These are phyloP conservation scores for Drosophila nigricruria DNA, from an alignment of 2,888 invertebrate species.

Conservation along the genomic window DNA sequence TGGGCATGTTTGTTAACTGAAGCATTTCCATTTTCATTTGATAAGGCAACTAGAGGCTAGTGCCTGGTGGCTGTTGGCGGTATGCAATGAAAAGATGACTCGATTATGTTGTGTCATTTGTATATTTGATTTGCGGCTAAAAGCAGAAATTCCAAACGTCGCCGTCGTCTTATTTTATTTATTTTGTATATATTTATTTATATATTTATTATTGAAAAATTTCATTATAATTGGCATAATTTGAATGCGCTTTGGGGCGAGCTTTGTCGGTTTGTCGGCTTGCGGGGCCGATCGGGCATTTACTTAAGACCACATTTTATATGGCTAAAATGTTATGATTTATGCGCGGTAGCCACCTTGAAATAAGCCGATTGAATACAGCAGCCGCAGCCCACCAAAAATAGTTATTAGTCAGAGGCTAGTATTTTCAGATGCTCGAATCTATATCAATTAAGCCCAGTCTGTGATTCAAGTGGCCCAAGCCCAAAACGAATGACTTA, in stretches of 20 bases:
- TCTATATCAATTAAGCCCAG: conserved; percentile 4
- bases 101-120: conserved; percentile 62
- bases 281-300: conserved; percentile 11
- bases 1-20: conserved; percentile 58
- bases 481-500: conserved; percentile 36
- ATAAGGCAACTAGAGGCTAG: conserved; percentile 32
- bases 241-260: conserved; percentile 76
- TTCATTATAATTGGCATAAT: conserved; percentile 77
- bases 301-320: conserved; percentile 64
- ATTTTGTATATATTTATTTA: conserved; percentile 45
- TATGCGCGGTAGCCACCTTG: conserved; percentile 58
- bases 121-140: conserved; percentile 55
- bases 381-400: conserved; percentile 16
- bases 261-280: conserved; percentile 52
- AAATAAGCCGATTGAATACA: conserved; percentile 48
- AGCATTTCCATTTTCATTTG: conserved; percentile 68
- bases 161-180: conserved; percentile 21
- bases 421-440: conserved; percentile 1
- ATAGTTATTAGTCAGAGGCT: conserved; percentile 24
- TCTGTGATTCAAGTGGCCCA: conserved; percentile 21
- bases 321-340: conserved; percentile 62
- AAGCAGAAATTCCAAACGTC: conserved; percentile 66
- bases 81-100: conserved; percentile 53
- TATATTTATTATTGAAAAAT: conserved; percentile 57
- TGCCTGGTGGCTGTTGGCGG: conserved; percentile 36